Evolutionary conservation across 2,797 vertebrate species (phyloP).

Genomic region (Diceros bicornis): DNA sequence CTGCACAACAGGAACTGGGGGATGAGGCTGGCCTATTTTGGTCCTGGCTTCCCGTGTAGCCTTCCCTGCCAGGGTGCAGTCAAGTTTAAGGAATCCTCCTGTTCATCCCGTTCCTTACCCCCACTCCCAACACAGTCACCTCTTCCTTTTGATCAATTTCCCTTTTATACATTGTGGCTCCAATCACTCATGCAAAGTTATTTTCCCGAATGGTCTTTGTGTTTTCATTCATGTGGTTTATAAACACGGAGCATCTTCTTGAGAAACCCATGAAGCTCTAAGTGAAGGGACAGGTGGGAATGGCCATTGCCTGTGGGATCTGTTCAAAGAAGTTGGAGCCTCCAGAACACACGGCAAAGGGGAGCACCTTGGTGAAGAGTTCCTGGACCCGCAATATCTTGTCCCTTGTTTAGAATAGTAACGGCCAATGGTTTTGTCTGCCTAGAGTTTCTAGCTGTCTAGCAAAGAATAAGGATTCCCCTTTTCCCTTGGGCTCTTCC

Average conservation of each 20-base stretch:
- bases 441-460: background rate
- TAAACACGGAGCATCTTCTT: background rate
- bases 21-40: slow-evolving; percentile 54
- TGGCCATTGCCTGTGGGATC: background rate
- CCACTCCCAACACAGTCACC: background rate
- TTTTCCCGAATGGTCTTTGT: background rate
- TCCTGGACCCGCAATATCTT: background rate
- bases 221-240: background rate
- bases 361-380: background rate
- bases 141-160: background rate
- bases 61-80: background rate
- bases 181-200: background rate
- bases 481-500: too few species aligned
- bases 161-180: background rate
- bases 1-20: background rate
- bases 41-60: background rate
- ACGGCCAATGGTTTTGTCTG: background rate
- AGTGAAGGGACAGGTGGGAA: background rate
- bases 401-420: background rate
- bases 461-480: too few species aligned
- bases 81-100: background rate
- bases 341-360: background rate
- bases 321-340: background rate
- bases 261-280: background rate
- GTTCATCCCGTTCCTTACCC: background rate